A percentile compares a stretch with the other conserved stretches of the same genome.
phyloP scores from a whole-genome alignment of 2,797 vertebrate species.

The Sebastes melanostomus region DNA sequence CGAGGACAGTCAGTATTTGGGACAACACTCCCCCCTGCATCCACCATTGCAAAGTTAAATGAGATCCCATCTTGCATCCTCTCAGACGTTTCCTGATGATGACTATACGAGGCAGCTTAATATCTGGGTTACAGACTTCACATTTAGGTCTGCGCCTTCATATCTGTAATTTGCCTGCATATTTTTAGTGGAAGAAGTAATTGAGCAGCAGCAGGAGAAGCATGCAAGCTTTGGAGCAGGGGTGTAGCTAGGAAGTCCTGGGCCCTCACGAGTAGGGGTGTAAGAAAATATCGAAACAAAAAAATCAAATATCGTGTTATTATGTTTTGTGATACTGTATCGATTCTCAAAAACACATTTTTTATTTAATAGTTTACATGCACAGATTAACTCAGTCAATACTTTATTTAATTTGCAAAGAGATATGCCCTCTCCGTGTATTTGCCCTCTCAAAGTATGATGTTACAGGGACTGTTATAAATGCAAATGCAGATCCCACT shows the following conservation, averaged over 20 bases:
- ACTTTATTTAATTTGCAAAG: too few species aligned
- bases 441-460: too few species aligned
- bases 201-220: conserved; percentile 17
- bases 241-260: background rate
- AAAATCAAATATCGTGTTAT: too few species aligned
- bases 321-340: too few species aligned
- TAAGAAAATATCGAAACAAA: too few species aligned
- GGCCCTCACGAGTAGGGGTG: background rate
- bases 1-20: conserved; percentile 17
- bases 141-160: conserved; percentile 44
- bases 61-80: background rate
- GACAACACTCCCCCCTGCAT: background rate
- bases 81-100: conserved; percentile 4
- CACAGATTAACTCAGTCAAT: too few species aligned
- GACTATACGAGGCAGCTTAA: background rate
- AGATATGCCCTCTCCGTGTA: too few species aligned
- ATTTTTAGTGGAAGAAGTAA: conserved; percentile 46
- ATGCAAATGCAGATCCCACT: too few species aligned
- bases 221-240: background rate
- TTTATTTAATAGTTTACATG: too few species aligned
- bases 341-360: too few species aligned
- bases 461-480: too few species aligned
- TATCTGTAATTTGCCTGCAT: conserved; percentile 46
- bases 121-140: conserved; percentile 49
- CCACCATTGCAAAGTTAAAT: background rate